Base-by-base conservation (phyloP, 2,888 invertebrate species). In the Microctonus hyperodae region DNA sequence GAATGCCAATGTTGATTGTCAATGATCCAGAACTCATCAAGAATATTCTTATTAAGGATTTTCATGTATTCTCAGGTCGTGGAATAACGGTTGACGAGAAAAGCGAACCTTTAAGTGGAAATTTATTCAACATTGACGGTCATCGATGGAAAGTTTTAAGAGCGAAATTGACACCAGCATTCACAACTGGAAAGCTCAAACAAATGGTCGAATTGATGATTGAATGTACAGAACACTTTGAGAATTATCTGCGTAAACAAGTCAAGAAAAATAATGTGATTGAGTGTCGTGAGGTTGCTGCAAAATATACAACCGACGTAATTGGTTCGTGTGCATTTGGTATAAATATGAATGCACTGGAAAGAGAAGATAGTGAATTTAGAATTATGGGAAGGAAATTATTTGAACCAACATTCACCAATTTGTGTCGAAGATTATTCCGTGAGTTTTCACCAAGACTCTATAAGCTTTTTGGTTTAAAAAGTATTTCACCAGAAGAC, bases 91-190 rank as follows among this genome's bases (percentile, higher is more conserved):
- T 64, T 7, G 10, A 33, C 7, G 56, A 50, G 22, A 5, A 35
- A n/a, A 55, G 72, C 28, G 79, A 79, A 40, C 78, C 78, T 0
- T 65, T 79, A 23, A 72, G 72, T 9, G 74, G 70, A 1, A 73
- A 77, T 67, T 68, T 82, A 11, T 70, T 80, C 61, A 75, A 72
- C 44, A 68, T 80, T 44, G 73, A 75, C 5, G 87, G 86, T 1
- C 79, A 84, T 2, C 74, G 80, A 60, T 87, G 87, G 87, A 87
- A 85, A 67, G 74, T 75, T 6, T 78, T 81, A 1, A 79, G 87
- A 3, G 75, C 80, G 1, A 85, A 86, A 72, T 69, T 87, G 33
- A 84, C 86, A 9, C 77, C 86, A 0, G 85, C 84, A 5, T 79
- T 87, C 25, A 85, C 86, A 1, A 72, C 78, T 25, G 82, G 80